A percentile compares a stretch with the other conserved stretches of the same genome.
These are phyloP conservation scores for Cettia cetti DNA, from an alignment of 2,113 vertebrate species.

Conservation along the genomic window DNA sequence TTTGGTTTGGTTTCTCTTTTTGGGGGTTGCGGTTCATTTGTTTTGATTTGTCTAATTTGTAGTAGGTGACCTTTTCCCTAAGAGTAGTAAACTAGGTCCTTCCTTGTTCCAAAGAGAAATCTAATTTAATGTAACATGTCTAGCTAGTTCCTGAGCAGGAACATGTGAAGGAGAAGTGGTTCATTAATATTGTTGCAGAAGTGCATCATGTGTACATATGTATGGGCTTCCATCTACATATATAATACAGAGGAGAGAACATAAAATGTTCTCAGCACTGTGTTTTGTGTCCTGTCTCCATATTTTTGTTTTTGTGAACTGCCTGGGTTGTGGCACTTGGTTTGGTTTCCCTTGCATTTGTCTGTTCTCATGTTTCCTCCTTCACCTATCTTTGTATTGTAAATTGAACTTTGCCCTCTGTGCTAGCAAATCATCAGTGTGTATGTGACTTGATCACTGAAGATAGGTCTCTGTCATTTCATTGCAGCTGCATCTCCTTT, in stretches of 20 bases:
- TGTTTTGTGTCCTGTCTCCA: not conserved
- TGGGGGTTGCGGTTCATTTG: accelerated
- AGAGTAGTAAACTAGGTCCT: not conserved
- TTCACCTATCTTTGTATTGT: not conserved
- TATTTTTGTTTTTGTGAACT: not conserved
- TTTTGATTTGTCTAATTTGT: not conserved
- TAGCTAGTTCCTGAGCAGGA: not conserved
- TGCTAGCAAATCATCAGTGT: not conserved
- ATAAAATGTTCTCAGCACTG: not conserved
- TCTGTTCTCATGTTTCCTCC: not conserved
- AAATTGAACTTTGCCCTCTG: not conserved
- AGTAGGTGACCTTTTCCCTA: not conserved
- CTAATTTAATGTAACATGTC: not conserved
- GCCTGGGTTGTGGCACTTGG: not conserved
- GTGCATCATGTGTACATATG: not conserved
- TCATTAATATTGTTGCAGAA: not conserved
- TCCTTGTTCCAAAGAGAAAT: not conserved
- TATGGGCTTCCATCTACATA: not conserved
- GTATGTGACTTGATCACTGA: not conserved
- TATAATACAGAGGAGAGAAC: not conserved
- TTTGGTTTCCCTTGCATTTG: not conserved
- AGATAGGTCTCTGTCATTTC: not conserved
- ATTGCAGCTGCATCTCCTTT: not conserved
- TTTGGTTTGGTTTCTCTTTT: not conserved
- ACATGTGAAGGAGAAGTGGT: not conserved